Evolutionary conservation across 2,797 vertebrate species (phyloP).

Genomic region (Xiphophorus birchmanni): DNA sequence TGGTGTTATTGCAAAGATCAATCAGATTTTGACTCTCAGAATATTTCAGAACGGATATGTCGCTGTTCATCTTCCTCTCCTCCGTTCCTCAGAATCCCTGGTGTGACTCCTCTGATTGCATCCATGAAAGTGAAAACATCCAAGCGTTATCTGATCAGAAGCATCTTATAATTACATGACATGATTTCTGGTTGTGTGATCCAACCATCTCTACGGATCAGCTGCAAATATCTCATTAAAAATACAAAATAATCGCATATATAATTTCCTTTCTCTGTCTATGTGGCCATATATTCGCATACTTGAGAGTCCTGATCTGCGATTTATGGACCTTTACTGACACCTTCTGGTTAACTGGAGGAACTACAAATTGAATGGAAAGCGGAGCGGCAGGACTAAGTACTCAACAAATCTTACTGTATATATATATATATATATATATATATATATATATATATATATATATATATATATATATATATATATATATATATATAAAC

Average conservation of each 20-base stretch:
- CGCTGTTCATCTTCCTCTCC: slow-evolving; percentile 6
- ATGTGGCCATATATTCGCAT: not conserved
- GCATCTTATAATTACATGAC: not conserved
- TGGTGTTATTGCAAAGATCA: slow-evolving; percentile 1
- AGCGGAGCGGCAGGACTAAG: not conserved
- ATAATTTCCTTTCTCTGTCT: not conserved
- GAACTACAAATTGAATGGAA: slow-evolving; percentile 18
- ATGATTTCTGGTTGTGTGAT: not conserved
- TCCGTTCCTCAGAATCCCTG: slow-evolving; percentile 4
- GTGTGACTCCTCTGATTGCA: not conserved
- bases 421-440: too few relatives aligned
- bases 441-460: too few relatives aligned
- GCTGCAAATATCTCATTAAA: slow-evolving; percentile 9
- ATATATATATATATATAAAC: not conserved
- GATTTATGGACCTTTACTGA: slow-evolving; percentile 42
- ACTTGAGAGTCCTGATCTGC: not conserved
- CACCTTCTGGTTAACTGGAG: slow-evolving; percentile 17
- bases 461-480: too few relatives aligned
- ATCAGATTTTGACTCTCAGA: slow-evolving; percentile 5
- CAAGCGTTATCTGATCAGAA: slow-evolving; percentile 6
- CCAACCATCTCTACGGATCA: not conserved
- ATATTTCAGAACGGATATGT: not conserved
- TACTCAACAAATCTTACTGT: not conserved
- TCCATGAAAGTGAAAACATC: slow-evolving; percentile 1
- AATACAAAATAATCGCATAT: not conserved